Percentiles rank a stretch among this genome's conserved stretches.
These are phyloP conservation scores for Stichodactyla helianthus DNA, from an alignment of 64 coral and sea anemone species.

Conservation along the genomic window DNA sequence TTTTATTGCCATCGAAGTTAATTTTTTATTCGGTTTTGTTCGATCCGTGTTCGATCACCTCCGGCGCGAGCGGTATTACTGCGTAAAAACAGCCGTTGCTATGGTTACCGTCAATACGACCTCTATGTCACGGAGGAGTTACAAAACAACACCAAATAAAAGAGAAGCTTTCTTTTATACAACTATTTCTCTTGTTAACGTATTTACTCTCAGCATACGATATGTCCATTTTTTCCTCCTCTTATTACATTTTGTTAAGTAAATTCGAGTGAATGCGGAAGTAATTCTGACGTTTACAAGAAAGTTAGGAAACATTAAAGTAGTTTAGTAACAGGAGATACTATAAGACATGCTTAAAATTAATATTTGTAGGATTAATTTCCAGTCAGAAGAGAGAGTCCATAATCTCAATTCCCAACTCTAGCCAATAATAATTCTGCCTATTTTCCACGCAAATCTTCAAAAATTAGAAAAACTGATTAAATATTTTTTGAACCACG, in stretches of 20 bases:
- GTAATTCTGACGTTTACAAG: too few species aligned
- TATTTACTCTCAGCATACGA: background rate
- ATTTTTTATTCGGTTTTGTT: conserved; percentile 4
- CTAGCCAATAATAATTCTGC: too few species aligned
- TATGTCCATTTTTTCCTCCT: background rate
- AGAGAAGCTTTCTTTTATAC: background rate
- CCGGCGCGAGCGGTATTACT: conserved; percentile 9
- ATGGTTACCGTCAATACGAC: conserved; percentile 12
- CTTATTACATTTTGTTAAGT: background rate
- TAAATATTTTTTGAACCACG: too few species aligned
- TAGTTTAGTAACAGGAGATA: too few species aligned
- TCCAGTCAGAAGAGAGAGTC: too few species aligned
- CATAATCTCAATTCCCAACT: too few species aligned
- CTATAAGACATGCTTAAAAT: too few species aligned
- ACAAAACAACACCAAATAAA: background rate
- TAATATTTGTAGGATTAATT: too few species aligned
- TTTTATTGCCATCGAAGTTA: conserved; percentile 12
- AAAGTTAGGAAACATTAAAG: too few species aligned
- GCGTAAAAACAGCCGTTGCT: conserved; percentile 31
- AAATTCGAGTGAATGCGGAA: background rate
- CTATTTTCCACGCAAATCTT: too few species aligned
- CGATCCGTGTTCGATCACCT: conserved; percentile 9
- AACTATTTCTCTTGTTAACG: background rate
- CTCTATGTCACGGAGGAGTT: background rate
- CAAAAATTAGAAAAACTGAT: too few species aligned